Base-by-base conservation (phyloP, 1,140 invertebrate genomes). In the Mylabris phalerata region DNA sequence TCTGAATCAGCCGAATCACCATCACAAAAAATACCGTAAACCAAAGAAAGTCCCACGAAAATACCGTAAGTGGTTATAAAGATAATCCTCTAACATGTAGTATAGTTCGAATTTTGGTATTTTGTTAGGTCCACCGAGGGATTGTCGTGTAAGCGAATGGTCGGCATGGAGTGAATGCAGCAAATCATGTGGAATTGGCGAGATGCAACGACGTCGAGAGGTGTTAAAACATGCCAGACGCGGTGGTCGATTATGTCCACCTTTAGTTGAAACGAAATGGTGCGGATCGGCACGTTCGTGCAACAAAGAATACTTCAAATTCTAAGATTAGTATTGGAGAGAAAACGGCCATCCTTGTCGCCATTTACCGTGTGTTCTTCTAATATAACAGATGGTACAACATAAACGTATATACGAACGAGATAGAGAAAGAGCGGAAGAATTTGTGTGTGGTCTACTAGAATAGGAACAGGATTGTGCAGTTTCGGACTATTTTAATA, bases 61-160 rank as follows among this genome's bases (percentile, higher is more conserved):
- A 70, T 63, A 69, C 50, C 69, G 73, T 75, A 67, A 68, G 72
- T 70, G 9, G 19, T 19, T 19, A 19, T 19, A 19, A 19, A 19
- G 19, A 19, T 19, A 2, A 19, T 19, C 19, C 19, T 19, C 19
- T 1, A 19, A 2, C 19, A 13, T 13, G 13, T 13, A 19, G 19
- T 19, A 19, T 19, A 19, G 19, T 19, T 19, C 19, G 19, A 19
- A 19, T 56, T n/a, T 48, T 32, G 9, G 48, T 50, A 47, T 48
- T 58, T 27, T 41, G 38, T 71, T 77, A 82, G 79, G 78, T 50
- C 70, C 74, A 38, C 80, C 83, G 49, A 77, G 85, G 66, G 87
- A 93, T 71, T 94, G 92, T 73, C 83, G 85, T 61, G 89, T 94
- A n/a, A 82, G 86, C 48, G 86, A 89, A 57, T 95, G 92, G 92